A percentile compares a stretch with the other conserved stretches of the same genome.
Evolutionary conservation across 2,888 invertebrate genomes (phyloP).

Genomic region (Dolomedes plantarius): DNA sequence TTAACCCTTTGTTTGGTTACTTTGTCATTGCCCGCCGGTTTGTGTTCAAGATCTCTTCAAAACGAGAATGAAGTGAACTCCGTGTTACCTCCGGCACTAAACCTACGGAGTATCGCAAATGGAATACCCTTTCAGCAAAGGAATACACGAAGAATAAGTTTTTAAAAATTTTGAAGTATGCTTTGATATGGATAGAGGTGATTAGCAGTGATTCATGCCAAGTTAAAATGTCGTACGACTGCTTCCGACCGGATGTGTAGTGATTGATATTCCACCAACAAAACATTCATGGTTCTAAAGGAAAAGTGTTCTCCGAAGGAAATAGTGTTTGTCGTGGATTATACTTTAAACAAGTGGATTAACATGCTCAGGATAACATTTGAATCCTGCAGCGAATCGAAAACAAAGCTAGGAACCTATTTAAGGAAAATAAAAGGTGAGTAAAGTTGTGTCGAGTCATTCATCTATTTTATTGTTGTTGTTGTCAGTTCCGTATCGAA

Average conservation of each 20-base stretch:
- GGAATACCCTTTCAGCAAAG: too few species aligned
- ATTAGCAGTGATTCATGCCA: not conserved
- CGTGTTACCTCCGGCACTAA: too few species aligned
- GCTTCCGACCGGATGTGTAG: not conserved
- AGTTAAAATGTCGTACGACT: not conserved
- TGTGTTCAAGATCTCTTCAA: not conserved
- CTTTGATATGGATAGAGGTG: not conserved
- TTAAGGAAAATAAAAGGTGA: not conserved
- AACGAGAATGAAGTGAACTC: too few species aligned
- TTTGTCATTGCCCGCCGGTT: not conserved
- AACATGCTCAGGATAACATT: slow-evolving; percentile 50
- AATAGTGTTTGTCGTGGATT: not conserved
- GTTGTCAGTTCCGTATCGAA: slow-evolving; percentile 23
- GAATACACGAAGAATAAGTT: not conserved
- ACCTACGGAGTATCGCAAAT: not conserved
- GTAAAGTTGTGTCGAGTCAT: not conserved
- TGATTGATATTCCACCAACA: not conserved
- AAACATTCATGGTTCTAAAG: not conserved
- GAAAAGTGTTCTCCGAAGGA: not conserved
- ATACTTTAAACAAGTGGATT: slow-evolving; percentile 27
- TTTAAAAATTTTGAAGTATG: not conserved
- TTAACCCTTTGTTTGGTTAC: not conserved
- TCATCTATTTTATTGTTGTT: not conserved
- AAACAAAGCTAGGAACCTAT: too few species aligned
- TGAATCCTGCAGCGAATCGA: too few species aligned